A percentile compares a stretch with the other conserved stretches of the same genome.
Conservation (phyloP, 2,113 vertebrate genomes). For the Passer domesticus region DNA sequence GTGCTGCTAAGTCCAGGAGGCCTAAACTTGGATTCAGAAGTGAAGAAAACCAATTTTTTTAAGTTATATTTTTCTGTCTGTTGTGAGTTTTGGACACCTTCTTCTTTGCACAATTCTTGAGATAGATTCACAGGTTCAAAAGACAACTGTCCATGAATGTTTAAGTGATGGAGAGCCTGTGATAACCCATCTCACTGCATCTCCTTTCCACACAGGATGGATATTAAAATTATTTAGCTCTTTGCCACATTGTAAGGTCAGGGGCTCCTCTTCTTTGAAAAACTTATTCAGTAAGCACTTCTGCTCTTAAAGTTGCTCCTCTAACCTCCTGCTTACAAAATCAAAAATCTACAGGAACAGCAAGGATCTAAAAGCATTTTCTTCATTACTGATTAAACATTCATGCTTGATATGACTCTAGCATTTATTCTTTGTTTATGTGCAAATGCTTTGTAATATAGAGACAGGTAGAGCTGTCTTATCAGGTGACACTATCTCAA, state of each 20-base stretch:
- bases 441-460: not conserved
- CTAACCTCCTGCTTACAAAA: not conserved
- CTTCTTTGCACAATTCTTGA: not conserved
- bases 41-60: not conserved
- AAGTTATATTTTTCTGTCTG: not conserved
- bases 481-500: not conserved
- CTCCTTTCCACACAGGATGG: not conserved
- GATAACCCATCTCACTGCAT: not conserved
- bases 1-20: not conserved
- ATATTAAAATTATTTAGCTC: not conserved
- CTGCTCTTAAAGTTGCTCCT: not conserved
- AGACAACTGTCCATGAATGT: not conserved
- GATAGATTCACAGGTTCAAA: not conserved
- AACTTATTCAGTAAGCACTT: not conserved
- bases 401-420: not conserved
- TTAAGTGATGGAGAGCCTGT: not conserved
- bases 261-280: not conserved
- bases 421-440: not conserved
- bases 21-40: not conserved
- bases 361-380: not conserved
- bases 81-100: not conserved
- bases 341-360: not conserved
- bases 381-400: not conserved
- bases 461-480: not conserved
- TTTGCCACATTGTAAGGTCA: not conserved